Conservation (phyloP, 2,888 invertebrate species). For the Emmelina monodactyla region DNA sequence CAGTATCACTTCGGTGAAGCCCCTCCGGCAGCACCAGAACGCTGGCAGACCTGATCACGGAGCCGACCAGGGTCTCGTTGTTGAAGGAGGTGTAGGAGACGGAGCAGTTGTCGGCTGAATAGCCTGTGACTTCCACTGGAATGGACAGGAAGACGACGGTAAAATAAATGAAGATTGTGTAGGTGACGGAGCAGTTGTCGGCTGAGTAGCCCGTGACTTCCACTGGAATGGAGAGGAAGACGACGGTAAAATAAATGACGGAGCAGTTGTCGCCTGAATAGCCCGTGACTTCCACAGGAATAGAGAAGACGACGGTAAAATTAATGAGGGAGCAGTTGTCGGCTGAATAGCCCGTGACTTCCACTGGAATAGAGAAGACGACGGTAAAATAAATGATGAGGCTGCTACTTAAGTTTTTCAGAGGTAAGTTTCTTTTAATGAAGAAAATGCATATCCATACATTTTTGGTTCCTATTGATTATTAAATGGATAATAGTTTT, state of each 20-base stretch:
- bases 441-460: no score
- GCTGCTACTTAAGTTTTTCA: no score
- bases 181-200: constrained; percentile 68
- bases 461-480: no score
- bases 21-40: constrained; percentile 70
- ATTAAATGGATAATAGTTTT: no score
- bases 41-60: constrained; percentile 68
- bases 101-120: constrained; percentile 70
- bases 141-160: constrained; percentile 25
- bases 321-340: constrained; percentile 70
- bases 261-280: constrained; percentile 72
- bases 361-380: constrained; percentile 70
- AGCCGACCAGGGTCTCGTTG: constrained; percentile 68
- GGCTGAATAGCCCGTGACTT: constrained; percentile 72
- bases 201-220: constrained; percentile 73
- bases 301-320: no score
- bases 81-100: constrained; percentile 62
- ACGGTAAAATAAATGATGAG: no score
- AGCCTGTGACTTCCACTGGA: constrained; percentile 73
- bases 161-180: constrained; percentile 60
- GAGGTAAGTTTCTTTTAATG: no score
- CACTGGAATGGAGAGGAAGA: constrained; percentile 51
- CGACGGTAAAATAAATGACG: no score
- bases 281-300: constrained; percentile 72
- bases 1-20: constrained; percentile 69